A percentile compares a stretch with the other conserved stretches of the same genome.
Evolutionary conservation across 2,113 vertebrate genomes (phyloP).

Genomic region (Strigops habroptila): DNA sequence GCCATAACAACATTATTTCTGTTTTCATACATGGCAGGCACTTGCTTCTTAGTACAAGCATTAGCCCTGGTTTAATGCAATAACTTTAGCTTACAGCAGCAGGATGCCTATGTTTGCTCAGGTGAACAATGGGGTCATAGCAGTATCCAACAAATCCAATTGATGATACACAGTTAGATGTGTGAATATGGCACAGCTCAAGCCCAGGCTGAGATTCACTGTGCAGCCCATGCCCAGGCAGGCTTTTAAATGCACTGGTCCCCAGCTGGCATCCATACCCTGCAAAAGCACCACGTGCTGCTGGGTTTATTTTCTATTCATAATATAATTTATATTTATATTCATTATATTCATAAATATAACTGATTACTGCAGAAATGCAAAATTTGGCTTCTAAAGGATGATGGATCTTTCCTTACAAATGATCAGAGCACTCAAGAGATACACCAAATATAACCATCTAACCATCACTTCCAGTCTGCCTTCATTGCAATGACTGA

Average conservation of each 20-base stretch:
- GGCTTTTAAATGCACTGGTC: not conserved
- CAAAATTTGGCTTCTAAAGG: not conserved
- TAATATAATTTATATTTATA: too few relatives aligned
- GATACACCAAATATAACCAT: not conserved
- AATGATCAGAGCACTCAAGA: not conserved
- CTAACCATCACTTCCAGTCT: not conserved
- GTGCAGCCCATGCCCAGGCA: not conserved
- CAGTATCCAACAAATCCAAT: not conserved
- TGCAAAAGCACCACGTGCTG: not conserved
- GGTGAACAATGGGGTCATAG: not conserved
- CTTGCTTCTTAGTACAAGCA: constrained; percentile 32
- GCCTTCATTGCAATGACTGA: not conserved
- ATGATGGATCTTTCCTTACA: not conserved
- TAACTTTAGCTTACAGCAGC: constrained; percentile 10
- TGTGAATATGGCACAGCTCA: not conserved
- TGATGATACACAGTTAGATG: accelerated
- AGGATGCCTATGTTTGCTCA: constrained; percentile 32
- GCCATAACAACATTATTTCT: constrained; percentile 55
- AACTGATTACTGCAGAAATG: not conserved
- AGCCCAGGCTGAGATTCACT: not conserved
- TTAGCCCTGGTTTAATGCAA: constrained; percentile 19
- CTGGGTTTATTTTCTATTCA: not conserved
- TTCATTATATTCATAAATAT: not conserved
- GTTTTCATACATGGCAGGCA: constrained; percentile 53
- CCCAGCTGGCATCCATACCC: not conserved